These are phyloP conservation scores for Poecile atricapillus DNA, from an alignment of 2,113 vertebrate species.

Conservation along the genomic window DNA sequence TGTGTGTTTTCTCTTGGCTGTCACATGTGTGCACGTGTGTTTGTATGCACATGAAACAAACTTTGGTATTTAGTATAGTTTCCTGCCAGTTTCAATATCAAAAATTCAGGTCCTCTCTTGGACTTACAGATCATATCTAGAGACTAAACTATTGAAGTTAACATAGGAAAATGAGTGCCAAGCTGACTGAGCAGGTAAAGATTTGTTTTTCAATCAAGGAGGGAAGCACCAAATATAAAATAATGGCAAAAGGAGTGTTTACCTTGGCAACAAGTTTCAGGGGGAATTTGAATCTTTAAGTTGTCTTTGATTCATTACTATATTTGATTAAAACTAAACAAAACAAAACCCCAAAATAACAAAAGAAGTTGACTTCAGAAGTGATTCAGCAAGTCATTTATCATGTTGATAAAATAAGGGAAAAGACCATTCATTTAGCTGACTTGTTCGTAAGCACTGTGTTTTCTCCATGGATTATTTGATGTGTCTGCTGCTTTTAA, in stretches of 20 bases:
- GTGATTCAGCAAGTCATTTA: not conserved
- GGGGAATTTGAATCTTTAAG: not conserved
- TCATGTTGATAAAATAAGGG: not conserved
- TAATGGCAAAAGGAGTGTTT: not conserved
- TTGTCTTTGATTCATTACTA: not conserved
- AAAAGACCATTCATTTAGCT: not conserved
- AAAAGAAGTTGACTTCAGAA: not conserved
- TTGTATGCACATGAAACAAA: not conserved
- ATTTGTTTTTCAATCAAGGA: not conserved
- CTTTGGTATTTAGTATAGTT: not conserved
- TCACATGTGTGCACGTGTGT: accelerated
- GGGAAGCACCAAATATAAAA: not conserved
- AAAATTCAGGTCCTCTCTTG: not conserved
- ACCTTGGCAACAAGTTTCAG: not conserved
- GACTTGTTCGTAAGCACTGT: not conserved
- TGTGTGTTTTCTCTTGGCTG: accelerated
- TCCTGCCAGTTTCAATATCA: not conserved
- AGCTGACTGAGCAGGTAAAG: not conserved
- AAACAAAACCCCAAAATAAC: not conserved
- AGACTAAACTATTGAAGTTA: not conserved
- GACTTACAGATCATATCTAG: not conserved
- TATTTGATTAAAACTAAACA: not conserved
- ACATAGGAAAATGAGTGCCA: not conserved
- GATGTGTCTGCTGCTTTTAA: not conserved
- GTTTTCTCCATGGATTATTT: not conserved